Evolutionary conservation across 1,140 invertebrate species (phyloP).

Genomic region (Spodoptera frugiperda): DNA sequence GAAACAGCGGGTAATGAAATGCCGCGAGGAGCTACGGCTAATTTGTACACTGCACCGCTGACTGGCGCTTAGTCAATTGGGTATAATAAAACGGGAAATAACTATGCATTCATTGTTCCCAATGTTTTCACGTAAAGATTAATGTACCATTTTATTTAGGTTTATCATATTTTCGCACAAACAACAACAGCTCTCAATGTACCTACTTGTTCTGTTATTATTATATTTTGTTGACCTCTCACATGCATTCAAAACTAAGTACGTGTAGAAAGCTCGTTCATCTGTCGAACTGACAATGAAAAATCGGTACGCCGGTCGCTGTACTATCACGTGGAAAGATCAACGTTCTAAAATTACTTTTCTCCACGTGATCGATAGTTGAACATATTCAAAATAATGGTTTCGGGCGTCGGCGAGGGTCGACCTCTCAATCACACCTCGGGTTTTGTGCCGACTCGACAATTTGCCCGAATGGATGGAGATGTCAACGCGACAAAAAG

Average conservation of each 20-base stretch:
- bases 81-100: conserved; percentile 28
- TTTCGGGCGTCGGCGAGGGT: conserved; percentile 53
- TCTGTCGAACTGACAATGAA: conserved; percentile 51
- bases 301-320: conserved; percentile 19
- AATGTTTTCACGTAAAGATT: background rate
- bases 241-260: conserved; percentile 13
- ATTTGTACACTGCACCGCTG: conserved; percentile 61
- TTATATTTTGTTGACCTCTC: background rate
- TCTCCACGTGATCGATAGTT: conserved; percentile 74
- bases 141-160: no score
- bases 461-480: conserved; percentile 84
- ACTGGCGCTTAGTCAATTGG: conserved; percentile 24
- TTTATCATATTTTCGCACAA: no score
- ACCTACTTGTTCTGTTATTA: background rate
- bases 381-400: conserved; percentile 78
- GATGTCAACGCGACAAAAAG: conserved; percentile 83
- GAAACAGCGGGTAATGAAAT: conserved; percentile 30
- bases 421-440: conserved; percentile 70
- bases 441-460: conserved; percentile 69
- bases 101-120: conserved; percentile 30
- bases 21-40: conserved; percentile 52
- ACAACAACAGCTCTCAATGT: no score
- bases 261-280: conserved; percentile 39
- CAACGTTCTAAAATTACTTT: conserved; percentile 71
- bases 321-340: conserved; percentile 49